Evolutionary conservation across 2,113 vertebrate species (phyloP), one percentile per base, ranked within the genome.

Genomic region (Hemichromis elongatus): DNA sequence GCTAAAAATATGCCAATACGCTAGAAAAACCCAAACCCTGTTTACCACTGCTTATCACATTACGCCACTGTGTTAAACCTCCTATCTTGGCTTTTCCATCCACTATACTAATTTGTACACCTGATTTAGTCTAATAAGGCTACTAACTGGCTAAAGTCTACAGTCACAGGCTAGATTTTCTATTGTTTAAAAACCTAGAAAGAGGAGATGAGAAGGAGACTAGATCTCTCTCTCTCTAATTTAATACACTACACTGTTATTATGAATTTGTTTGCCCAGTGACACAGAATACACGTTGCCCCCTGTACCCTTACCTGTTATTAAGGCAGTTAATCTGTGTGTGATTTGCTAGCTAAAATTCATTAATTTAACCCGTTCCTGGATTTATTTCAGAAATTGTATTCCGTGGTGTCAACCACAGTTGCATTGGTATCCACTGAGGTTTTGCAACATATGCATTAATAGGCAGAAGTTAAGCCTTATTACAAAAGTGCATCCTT

Each of bases 281-380:
- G 42, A 50, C 68, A 30, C 45, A 45, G 52, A 50, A 52, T 30
- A 50, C 24, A 30, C 8, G 45, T 52, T 75, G 70, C 10, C 2
- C 16, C 10, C 18, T 75, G 16, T n/a, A 52, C 26, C 6, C 40
- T 30, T 30, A 30, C 84, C 80, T 77, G 37, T 78, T 89, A 82
- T 85, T 75, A 77, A 9, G 47, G 28, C 40, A 82, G 73, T 55
- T 26, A 45, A n/a, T 83, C 55, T 35, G 26, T 86, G 77, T 52
- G 26, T n/a, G 45, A 63, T 81, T 85, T 89, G 21, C 57, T 80
- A 82, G 37, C 55, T 77, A 50, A 52, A 77, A 26, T 84, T 70
- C 13, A 40, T 86, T 86, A 4, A 80, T 90, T 89, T 68, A 84
- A 83, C 53, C 21, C 35, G 13, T 85, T 89, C 21, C 52, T 33